Base-by-base conservation (phyloP, 2,797 vertebrate species). In the Enteromius argenteus region DNA sequence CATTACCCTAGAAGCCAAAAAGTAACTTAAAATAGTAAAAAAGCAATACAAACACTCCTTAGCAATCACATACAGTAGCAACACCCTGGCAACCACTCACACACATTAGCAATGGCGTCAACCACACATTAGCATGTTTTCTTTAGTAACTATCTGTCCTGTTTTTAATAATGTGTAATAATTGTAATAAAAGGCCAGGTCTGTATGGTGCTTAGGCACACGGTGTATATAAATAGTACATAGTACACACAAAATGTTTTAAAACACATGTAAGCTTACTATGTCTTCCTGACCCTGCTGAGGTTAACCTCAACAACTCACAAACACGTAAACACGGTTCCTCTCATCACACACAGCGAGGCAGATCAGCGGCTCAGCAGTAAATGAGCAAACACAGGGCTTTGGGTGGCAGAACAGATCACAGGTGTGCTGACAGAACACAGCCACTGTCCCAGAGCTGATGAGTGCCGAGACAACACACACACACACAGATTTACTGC, bases 341-440 rank as follows among this genome's bases (percentile, higher is more conserved):
- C 30, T 23, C 32, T n/a, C n/a, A 62, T 62, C 60, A 62, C 73
- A 58, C 62, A 81, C 74, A 72, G 32, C 32, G 23, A 3, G 42
- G 11, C 42, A 44, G 56, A 83, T 67, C 62, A 78, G 37, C 21
- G 4, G 69, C 39, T 87, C 84, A 87, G 79, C 82, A 82, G 58
- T 62, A 80, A 87, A 84, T 79, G 49, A 71, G 78, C 78, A 56
- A 58, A 76, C 73, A 44, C 42, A 84, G 64, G 74, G 60, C 73
- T 80, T 77, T 37, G 71, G 39, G 64, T 15, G 75, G 78, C 49
- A 77, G 49, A 58, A 79, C 46, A 67, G 69, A 83, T 58, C 68
- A 84, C 80, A 76, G 64, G 84, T 81, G 62, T 88, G 87, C 84
- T 87, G 75, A 89, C 78, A 73, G 56, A 74, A 81, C 75, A 81